A percentile compares a stretch with the other conserved stretches of the same genome.
Evolutionary conservation across 2,113 vertebrate genomes (phyloP).

Genomic region (Petrocephalus zakoni): DNA sequence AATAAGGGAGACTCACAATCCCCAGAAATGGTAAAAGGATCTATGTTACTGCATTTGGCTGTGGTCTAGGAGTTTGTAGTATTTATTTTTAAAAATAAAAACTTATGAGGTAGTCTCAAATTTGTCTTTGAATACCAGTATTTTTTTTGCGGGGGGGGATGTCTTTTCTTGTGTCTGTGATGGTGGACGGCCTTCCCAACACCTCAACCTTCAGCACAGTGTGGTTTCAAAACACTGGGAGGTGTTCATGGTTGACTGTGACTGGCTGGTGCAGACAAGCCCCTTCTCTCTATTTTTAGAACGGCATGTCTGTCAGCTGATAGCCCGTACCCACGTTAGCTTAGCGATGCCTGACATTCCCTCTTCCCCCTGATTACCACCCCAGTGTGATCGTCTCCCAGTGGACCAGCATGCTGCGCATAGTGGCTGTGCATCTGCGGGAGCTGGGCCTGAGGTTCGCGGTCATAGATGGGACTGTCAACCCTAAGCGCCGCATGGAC

Average conservation of each 20-base stretch:
- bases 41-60: background rate
- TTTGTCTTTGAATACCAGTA: background rate
- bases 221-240: background rate
- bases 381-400: constrained; percentile 89
- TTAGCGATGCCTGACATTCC: background rate
- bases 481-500: constrained; percentile 85
- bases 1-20: constrained; percentile 53
- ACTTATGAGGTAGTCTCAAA: background rate
- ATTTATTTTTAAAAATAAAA: background rate
- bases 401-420: constrained; percentile 89
- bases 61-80: background rate
- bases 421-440: constrained; percentile 74
- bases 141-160: background rate
- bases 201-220: background rate
- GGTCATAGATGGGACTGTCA: constrained; percentile 78
- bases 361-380: background rate
- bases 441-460: constrained; percentile 60
- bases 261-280: background rate
- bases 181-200: background rate
- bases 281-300: background rate
- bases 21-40: constrained; percentile 76
- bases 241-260: background rate
- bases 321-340: background rate
- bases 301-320: background rate
- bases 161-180: background rate